Evolutionary conservation across 2,888 invertebrate species (phyloP), one percentile per base, ranked within the genome.

Genomic region (Stenichneumon culpator): DNA sequence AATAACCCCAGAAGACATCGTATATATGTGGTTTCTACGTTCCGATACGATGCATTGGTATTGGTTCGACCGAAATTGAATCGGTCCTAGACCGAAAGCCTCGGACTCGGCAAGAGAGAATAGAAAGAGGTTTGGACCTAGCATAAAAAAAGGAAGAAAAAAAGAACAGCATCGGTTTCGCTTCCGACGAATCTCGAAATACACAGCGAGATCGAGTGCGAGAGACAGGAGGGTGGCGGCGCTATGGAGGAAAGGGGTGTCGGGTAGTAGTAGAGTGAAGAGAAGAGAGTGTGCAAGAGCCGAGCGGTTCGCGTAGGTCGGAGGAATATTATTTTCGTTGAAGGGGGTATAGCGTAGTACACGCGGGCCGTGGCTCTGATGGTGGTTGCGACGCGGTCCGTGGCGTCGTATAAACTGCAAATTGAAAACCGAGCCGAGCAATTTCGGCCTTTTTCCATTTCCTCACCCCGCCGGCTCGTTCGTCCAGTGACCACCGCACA

Each of bases 391-490:
- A 72, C 44, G 54, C 70, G 83, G 70, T 78, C 73, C 80, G 75
- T 44, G 67, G 54, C 77, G 65, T 82, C 86, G 84, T 86, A 86
- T 86, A 79, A 87, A 87, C 89, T 88, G 88, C 86, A 90, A 89
- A 90, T 89, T 89, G 89, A 89, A 89, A 90, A 87, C 86, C 87
- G 78, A 89, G 88, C 86, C 88, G 84, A 85, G 87, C 88, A 90
- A 90, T 89, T 89, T 89, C 89, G 87, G 84, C 84, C 81, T 82
- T 82, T 75, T 79, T 70, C 52, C 39, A 70, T 83, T 83, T 72
- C 57, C 74, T 75, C 69, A 68, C 50, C 16, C 54, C 19, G 50
- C 25, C n/a, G n/a, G 44, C 54, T 82, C 70, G 44, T 75, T 67
- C 63, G 25, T 47, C 25, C 75, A 52, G 65, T 72, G 77, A 75